Evolutionary conservation across 2,113 vertebrate species (phyloP).

Genomic region (Myotis brandtii): DNA sequence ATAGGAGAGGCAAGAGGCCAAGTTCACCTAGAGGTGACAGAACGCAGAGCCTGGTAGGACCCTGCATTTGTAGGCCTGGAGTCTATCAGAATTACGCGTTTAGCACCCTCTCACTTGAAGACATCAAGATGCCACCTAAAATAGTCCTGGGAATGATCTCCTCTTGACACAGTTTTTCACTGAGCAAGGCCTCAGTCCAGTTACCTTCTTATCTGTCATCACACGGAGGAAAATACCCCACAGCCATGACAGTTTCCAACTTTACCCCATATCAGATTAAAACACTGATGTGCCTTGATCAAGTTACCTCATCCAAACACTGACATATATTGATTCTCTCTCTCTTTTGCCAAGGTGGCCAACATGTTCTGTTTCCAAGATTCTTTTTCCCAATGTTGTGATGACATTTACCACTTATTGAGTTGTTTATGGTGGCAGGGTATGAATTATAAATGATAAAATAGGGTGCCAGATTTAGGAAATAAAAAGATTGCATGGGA

Average conservation of each 20-base stretch:
- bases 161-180: neutral
- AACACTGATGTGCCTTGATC: neutral
- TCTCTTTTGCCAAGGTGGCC: neutral
- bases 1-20: conserved; percentile 29
- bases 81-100: neutral
- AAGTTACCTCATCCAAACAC: neutral
- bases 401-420: neutral
- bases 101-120: neutral
- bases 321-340: neutral
- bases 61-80: neutral
- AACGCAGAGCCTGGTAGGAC: neutral
- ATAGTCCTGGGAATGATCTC: neutral
- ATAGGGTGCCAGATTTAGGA: neutral
- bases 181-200: neutral
- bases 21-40: conserved; percentile 38
- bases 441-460: neutral
- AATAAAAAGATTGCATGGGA: neutral
- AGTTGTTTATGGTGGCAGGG: neutral
- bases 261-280: neutral
- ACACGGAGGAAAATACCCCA: neutral
- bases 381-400: neutral
- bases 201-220: neutral
- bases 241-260: neutral
- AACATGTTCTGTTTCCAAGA: neutral
- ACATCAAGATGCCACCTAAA: neutral